Evolutionary conservation across 1,140 invertebrate genomes (phyloP).

Genomic region (Oryzaephilus surinamensis): DNA sequence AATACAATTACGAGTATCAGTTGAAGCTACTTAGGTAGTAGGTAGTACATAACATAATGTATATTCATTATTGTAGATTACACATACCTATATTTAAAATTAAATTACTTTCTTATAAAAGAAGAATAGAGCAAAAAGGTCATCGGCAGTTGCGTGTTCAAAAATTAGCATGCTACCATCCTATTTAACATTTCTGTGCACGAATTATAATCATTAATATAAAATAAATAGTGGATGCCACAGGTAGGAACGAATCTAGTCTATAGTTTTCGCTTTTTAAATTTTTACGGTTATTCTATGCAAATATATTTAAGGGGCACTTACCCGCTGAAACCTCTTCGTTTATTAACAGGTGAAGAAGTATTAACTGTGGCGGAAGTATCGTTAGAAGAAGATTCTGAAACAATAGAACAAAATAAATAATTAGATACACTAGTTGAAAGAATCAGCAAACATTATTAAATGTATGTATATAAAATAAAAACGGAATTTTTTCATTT

Average conservation of each 20-base stretch:
- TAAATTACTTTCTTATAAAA: slow-evolving; percentile 7
- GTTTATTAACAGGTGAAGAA: slow-evolving; percentile 67
- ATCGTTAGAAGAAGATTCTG: slow-evolving; percentile 45
- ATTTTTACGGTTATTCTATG: no score
- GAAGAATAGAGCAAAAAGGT: slow-evolving; percentile 14
- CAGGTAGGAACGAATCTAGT: slow-evolving; percentile 8
- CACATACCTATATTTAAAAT: no score
- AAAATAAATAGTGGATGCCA: slow-evolving; percentile 8
- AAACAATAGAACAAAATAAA: slow-evolving; percentile 30
- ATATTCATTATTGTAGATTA: no score
- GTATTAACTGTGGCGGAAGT: slow-evolving; percentile 43
- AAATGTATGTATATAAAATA: no score
- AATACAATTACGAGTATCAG: no score
- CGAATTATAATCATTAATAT: slow-evolving; percentile 11
- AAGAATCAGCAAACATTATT: no score
- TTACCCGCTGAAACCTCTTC: slow-evolving; percentile 70
- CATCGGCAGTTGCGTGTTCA: slow-evolving; percentile 15
- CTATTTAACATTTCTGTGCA: slow-evolving; percentile 16
- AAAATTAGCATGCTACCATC: slow-evolving; percentile 4
- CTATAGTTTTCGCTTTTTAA: no score
- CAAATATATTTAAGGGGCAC: no score
- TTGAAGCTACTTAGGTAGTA: no score
- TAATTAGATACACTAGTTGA: no score
- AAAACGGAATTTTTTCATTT: no score
- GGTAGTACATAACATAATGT: no score